Evolutionary conservation across 2,113 vertebrate species (phyloP), one percentile per base, ranked within the genome.

Genomic region (Nerophis ophidion): DNA sequence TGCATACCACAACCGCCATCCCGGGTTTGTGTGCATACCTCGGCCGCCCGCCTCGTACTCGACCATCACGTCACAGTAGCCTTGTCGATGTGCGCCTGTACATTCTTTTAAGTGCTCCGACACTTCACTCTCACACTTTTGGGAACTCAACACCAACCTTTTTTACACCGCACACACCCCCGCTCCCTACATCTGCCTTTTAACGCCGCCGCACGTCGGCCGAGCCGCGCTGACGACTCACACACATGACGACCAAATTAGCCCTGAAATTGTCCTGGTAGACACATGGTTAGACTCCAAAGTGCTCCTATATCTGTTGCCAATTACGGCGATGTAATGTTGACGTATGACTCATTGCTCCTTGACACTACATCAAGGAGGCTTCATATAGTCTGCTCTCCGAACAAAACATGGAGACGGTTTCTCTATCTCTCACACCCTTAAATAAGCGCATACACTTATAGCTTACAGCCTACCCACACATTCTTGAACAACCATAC

Each of bases 401-500:
- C 14, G 50, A 60, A 63, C 48, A 66, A 68, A 71, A 57, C 53
- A 45, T 8, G 63, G 57, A 26, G 58, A 62, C 57, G 47, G 56
- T 46, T 5, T 4, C 26, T 8, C 50, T 48, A 54, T 52, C 68
- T 63, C 38, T 56, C 55, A 69, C 63, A 70, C 60, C 48, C 44
- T 53, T 63, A 71, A 68, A 55, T 46, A 62, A 54, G 54, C 65
- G 16, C 50, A 53, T 57, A 61, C 59, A 71, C 55, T 63, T 58
- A 49, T 56, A 72, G 59, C 61, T 53, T 14, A 33, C 49, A 64
- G 54, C 7, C 64, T 57, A 42, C 74, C 45, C 53, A 48, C 69
- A 68, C 57, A 67, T 75, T 77, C 76, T 71, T 60, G 55, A 72
- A 54, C 69, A 80, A 71, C 69, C 68, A 61, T 79, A 74, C 54